Percentiles rank a stretch among this genome's conserved stretches.
These are phyloP conservation scores for Actias luna DNA, from an alignment of 2,888 invertebrate genomes.

Conservation along the genomic window DNA sequence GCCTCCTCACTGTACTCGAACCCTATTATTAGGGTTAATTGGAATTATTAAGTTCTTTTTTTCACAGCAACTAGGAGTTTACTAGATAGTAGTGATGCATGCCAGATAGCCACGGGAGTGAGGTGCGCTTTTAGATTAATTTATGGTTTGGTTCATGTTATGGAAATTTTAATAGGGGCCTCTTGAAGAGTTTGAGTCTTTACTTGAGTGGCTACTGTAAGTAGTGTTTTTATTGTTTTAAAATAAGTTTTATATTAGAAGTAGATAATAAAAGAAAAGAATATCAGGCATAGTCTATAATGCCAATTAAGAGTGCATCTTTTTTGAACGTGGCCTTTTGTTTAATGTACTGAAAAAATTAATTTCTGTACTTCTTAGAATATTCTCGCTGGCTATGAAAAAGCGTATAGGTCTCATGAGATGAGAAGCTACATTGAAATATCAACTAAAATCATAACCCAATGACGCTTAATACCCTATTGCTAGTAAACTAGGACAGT, in stretches of 20 bases:
- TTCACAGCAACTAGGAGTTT: constrained; percentile 68
- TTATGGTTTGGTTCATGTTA: constrained; percentile 63
- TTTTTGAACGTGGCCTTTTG: no score
- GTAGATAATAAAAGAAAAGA: not conserved
- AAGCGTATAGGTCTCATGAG: no score
- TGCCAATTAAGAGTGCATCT: not conserved
- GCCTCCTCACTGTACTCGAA: constrained; percentile 59
- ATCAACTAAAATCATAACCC: no score
- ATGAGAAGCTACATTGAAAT: no score
- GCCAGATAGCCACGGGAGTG: constrained; percentile 59
- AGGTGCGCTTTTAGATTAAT: constrained; percentile 69
- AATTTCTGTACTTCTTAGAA: no score
- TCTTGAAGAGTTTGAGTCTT: constrained; percentile 9
- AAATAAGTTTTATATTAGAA: constrained; percentile 1
- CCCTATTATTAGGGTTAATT: constrained; percentile 81
- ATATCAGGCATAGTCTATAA: not conserved
- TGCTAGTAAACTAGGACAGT: no score
- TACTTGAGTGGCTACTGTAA: not conserved
- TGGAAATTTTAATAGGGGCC: constrained; percentile 65
- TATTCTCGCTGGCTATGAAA: no score
- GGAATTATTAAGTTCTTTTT: constrained; percentile 78
- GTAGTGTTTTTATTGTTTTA: constrained; percentile 9
- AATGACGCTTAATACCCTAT: no score
- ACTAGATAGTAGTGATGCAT: constrained; percentile 67
- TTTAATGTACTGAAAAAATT: no score